Evolutionary conservation across 2,888 invertebrate genomes (phyloP).

Genomic region (Diaphora mendica): DNA sequence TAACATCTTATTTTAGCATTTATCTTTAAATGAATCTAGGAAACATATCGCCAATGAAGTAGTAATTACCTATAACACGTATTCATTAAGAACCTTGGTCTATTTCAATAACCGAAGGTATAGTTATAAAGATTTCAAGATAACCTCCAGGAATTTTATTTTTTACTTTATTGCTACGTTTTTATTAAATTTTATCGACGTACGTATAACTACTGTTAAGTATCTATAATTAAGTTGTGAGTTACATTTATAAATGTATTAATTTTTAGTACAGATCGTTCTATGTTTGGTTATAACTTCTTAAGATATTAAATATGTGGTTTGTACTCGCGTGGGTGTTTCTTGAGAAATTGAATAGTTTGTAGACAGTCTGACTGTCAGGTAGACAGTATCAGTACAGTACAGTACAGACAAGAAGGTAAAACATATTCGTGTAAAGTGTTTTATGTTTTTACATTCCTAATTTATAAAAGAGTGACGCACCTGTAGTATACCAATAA

Average conservation of each 20-base stretch:
- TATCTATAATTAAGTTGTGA: slow-evolving; percentile 6
- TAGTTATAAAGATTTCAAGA: slow-evolving; percentile 40
- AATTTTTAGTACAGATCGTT: neutral
- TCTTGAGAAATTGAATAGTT: neutral
- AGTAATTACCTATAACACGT: slow-evolving; percentile 38
- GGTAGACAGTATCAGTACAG: too few relatives aligned
- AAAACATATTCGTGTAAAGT: neutral
- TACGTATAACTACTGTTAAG: neutral
- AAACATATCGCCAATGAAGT: slow-evolving; percentile 38
- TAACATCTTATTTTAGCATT: slow-evolving; percentile 42
- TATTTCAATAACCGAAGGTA: slow-evolving; percentile 38
- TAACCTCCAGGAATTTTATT: slow-evolving; percentile 18
- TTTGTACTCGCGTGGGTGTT: neutral
- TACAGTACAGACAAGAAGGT: neutral
- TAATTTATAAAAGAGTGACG: too few relatives aligned
- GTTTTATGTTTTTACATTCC: too few relatives aligned
- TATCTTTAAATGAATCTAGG: slow-evolving; percentile 45
- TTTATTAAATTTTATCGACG: slow-evolving; percentile 17
- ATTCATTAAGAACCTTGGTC: slow-evolving; percentile 40
- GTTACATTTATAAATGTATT: slow-evolving; percentile 2
- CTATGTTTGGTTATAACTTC: neutral
- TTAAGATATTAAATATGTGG: neutral
- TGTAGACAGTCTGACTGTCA: neutral
- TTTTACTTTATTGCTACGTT: slow-evolving; percentile 11
- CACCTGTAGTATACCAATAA: too few relatives aligned